These are phyloP conservation scores for Oscheius sp. DNA, from an alignment of 1,140 invertebrate genomes.

Conservation along the genomic window DNA sequence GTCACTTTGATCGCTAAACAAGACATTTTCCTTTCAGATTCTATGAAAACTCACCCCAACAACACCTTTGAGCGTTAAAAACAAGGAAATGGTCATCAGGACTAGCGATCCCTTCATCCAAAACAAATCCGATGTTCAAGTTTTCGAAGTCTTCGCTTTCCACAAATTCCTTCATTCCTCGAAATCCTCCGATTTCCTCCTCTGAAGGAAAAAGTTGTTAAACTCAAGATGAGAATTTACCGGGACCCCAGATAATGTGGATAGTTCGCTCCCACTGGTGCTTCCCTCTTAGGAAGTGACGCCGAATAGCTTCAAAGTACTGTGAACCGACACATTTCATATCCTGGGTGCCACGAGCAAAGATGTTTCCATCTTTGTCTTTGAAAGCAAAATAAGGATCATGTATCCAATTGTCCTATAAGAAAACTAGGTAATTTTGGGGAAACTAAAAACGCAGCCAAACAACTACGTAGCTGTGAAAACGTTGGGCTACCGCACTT, in stretches of 20 bases:
- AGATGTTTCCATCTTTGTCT: constrained; percentile 77
- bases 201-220: constrained; percentile 64
- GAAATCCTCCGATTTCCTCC: constrained; percentile 82
- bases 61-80: constrained; percentile 75
- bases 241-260: constrained; percentile 77
- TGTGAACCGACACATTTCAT: constrained; percentile 81
- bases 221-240: not conserved
- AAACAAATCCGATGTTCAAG: constrained; percentile 80
- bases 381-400: constrained; percentile 77
- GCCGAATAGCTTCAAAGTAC: constrained; percentile 76
- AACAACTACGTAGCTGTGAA: too few relatives aligned
- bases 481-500: too few relatives aligned
- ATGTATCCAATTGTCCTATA: constrained; percentile 75
- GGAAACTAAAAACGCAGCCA: too few relatives aligned
- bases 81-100: constrained; percentile 68
- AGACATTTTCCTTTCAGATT: not conserved
- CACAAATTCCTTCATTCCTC: constrained; percentile 81
- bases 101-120: constrained; percentile 74
- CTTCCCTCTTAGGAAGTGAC: constrained; percentile 68
- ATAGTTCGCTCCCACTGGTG: constrained; percentile 69
- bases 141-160: constrained; percentile 73
- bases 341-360: constrained; percentile 77
- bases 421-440: too few relatives aligned
- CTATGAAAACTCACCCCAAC: constrained; percentile 64
- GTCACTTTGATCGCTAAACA: constrained; percentile 66